Evolutionary conservation across 2,888 invertebrate genomes (phyloP), one percentile per base, ranked within the genome.

Genomic region (Campopleginae sp.): DNA sequence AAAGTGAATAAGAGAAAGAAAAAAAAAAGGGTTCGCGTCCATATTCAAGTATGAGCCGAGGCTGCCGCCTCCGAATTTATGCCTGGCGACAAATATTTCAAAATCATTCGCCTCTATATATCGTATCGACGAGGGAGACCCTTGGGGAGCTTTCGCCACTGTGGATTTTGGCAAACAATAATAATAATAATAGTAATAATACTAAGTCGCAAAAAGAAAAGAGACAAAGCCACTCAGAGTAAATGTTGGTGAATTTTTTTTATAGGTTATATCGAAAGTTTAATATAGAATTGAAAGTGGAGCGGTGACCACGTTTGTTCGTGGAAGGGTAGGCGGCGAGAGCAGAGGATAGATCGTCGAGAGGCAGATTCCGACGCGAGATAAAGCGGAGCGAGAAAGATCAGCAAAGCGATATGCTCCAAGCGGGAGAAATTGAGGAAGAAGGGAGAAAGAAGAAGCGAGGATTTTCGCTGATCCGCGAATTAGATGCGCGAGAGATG

Each of bases 81-180:
- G 92, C 89, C 80, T 86, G 91, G 92, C 92, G 92, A 93, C 91
- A 93, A 93, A 93, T 93, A 93, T 93, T 93, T 93, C 92, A 92
- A 93, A 93, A 92, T 92, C 90, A 88, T 89, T 89, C 88, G 7
- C 86, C 86, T 86, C 78, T 80, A 65, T 51, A 51, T 74, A 68
- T 79, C 82, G 31, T 61, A 58, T 70, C 44, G n/a, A 68, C 48
- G 38, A 77, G 58, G 3, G 38, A 33, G 31, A 71, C 44, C 65
- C 68, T 68, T 48, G 48, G 61, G 46, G 63, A 80, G 74, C 74
- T 82, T 82, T 84, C 74, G 82, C 79, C 80, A 80, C 77, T 68
- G 61, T 38, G 65, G 44, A 27, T 82, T 65, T 46, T 44, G 51
- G 58, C 51, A 66, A 33, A 77, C 10, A 48, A 80, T 70, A 80